These are phyloP conservation scores for Peromyscus melanophrys DNA, from an alignment of 2,797 vertebrate species.

Conservation along the genomic window DNA sequence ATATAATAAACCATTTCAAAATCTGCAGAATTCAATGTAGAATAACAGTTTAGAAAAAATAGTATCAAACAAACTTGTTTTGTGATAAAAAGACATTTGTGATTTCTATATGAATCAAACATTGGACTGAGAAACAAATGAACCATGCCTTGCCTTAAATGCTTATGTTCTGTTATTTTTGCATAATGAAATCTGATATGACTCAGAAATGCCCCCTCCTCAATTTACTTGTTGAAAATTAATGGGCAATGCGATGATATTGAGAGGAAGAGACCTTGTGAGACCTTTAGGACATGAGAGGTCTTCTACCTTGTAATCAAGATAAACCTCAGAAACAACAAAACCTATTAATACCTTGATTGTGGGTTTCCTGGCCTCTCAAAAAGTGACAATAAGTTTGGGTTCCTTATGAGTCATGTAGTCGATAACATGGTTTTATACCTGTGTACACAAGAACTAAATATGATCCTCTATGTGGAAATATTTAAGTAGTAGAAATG, in stretches of 20 bases:
- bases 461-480: background rate
- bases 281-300: background rate
- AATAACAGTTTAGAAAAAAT: background rate
- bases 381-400: background rate
- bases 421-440: background rate
- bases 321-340: background rate
- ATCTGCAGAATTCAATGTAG: background rate
- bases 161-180: background rate
- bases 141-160: background rate
- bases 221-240: background rate
- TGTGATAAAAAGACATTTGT: background rate
- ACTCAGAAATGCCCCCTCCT: background rate
- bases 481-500: background rate
- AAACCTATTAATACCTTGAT: background rate
- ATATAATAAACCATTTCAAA: background rate
- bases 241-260: rapidly evolving
- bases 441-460: background rate
- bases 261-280: background rate
- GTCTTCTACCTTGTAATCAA: background rate
- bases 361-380: background rate
- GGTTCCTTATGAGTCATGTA: background rate
- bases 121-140: background rate
- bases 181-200: too few relatives aligned
- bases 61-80: background rate
- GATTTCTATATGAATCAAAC: background rate